phyloP scores from a whole-genome alignment of 2,797 vertebrate species.

The Prunella strophiata region DNA sequence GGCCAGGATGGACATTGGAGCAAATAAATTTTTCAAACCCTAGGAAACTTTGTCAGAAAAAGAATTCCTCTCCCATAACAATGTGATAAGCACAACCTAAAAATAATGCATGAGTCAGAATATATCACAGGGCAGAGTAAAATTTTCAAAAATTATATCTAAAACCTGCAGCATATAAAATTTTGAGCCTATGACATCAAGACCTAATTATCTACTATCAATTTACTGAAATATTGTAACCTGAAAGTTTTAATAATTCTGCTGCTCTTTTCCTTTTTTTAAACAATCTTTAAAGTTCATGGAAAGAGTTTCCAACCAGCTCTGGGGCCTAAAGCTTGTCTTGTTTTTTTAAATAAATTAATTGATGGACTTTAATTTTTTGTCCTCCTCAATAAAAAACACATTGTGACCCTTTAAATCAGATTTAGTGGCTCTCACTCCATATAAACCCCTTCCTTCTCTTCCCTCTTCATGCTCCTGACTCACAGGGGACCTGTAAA shows the following conservation, averaged over 20 bases:
- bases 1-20: accelerated
- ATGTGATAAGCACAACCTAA: neutral
- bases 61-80: neutral
- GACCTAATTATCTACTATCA: neutral
- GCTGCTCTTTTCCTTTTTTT: too few relatives aligned
- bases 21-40: neutral
- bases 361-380: neutral
- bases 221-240: neutral
- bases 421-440: neutral
- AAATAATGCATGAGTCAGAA: neutral
- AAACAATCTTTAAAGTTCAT: neutral
- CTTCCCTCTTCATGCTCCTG: neutral
- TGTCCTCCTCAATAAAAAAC: neutral
- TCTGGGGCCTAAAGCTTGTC: neutral
- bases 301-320: neutral
- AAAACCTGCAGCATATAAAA: neutral
- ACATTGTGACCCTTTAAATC: neutral
- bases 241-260: too few relatives aligned
- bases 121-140: neutral
- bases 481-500: neutral
- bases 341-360: neutral
- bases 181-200: neutral
- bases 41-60: neutral
- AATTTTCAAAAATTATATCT: neutral
- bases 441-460: neutral